Conservation (phyloP, 1,140 invertebrate species). For the Pectinophora gossypiella region DNA sequence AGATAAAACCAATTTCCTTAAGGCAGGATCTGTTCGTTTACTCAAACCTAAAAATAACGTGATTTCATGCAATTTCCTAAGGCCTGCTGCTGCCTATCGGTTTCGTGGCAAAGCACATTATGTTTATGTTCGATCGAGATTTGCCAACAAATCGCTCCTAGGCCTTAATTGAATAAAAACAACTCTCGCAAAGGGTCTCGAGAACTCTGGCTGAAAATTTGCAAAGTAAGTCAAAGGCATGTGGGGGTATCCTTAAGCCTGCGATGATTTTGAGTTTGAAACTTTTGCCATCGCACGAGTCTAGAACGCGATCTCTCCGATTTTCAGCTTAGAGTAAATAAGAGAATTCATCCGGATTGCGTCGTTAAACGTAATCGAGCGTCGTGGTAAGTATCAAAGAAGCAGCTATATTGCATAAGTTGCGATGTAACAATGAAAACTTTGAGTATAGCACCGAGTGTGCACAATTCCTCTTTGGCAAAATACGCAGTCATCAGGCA, state of each 20-base stretch:
- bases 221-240: background rate
- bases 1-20: background rate
- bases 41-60: background rate
- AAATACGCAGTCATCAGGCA: slow-evolving; percentile 44
- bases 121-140: background rate
- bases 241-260: background rate
- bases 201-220: background rate
- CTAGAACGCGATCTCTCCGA: slow-evolving; percentile 15
- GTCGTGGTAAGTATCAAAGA: slow-evolving; percentile 70
- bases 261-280: slow-evolving; percentile 3
- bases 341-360: slow-evolving; percentile 65
- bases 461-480: slow-evolving; percentile 56
- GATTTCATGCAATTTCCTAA: background rate
- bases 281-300: background rate
- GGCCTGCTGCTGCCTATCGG: background rate
- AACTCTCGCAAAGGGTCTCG: background rate
- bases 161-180: background rate
- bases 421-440: slow-evolving; percentile 71
- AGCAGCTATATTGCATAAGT: slow-evolving; percentile 73
- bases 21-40: background rate
- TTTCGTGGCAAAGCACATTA: background rate
- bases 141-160: background rate
- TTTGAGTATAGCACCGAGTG: slow-evolving; percentile 62
- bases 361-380: slow-evolving; percentile 71
- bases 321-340: slow-evolving; percentile 65